Percentiles rank a stretch among this genome's conserved stretches.
These are phyloP conservation scores for Thalassoma bifasciatum DNA, from an alignment of 2,113 vertebrate species.

Conservation along the genomic window DNA sequence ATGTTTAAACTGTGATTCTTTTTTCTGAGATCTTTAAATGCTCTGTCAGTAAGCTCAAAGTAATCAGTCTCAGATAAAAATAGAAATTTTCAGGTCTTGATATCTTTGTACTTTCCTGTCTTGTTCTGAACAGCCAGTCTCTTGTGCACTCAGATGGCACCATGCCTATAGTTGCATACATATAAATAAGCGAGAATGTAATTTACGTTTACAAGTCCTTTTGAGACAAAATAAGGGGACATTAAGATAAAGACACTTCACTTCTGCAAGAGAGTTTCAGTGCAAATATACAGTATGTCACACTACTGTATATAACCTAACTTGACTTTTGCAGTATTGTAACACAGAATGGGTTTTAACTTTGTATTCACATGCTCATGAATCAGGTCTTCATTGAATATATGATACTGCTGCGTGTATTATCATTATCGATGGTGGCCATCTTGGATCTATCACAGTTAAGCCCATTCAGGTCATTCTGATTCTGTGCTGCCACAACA, in stretches of 20 bases:
- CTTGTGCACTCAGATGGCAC: too few relatives aligned
- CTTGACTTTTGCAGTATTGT: slow-evolving; percentile 53
- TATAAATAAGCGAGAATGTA: background rate
- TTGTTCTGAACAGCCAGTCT: too few relatives aligned
- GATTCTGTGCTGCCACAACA: slow-evolving; percentile 46
- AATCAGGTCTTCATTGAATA: background rate
- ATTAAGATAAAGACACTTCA: slow-evolving; percentile 29
- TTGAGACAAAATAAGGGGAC: slow-evolving; percentile 1
- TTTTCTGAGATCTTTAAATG: too few relatives aligned
- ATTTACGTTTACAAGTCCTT: background rate
- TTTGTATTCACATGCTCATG: slow-evolving; percentile 3
- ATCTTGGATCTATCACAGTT: slow-evolving; percentile 3
- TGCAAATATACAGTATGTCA: slow-evolving; percentile 54
- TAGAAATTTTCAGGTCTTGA: too few relatives aligned
- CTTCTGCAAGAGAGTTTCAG: slow-evolving; percentile 9
- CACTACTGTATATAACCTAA: slow-evolving; percentile 60
- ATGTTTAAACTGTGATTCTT: too few relatives aligned
- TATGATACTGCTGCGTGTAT: background rate
- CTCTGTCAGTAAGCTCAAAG: too few relatives aligned
- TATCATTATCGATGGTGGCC: slow-evolving; percentile 6
- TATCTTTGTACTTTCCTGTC: too few relatives aligned
- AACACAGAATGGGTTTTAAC: slow-evolving; percentile 37
- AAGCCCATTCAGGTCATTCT: slow-evolving; percentile 45
- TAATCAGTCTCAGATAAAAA: too few relatives aligned
- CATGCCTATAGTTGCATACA: too few relatives aligned